phyloP scores from a whole-genome alignment of 2,888 invertebrate species.

The Saturnia pavonia region DNA sequence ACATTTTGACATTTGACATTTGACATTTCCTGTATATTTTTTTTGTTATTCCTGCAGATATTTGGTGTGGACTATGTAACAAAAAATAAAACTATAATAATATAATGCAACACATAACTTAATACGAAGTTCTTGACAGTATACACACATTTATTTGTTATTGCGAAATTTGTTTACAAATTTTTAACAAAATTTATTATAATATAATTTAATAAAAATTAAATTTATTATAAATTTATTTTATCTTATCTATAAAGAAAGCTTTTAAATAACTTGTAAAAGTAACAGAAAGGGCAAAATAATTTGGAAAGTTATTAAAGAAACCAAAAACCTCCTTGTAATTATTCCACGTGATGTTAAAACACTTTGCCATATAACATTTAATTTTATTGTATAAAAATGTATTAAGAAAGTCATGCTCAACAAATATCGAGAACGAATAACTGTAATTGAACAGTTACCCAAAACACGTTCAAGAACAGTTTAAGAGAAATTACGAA shows the following conservation, averaged over 20 bases:
- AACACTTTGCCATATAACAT: not conserved
- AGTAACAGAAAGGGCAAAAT: not conserved
- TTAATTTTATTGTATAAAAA: not conserved
- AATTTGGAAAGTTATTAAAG: not conserved
- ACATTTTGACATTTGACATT: no score
- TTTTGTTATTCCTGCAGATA: no score
- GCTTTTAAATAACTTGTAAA: not conserved
- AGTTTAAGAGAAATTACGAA: not conserved
- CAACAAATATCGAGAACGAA: not conserved
- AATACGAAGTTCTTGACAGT: no score
- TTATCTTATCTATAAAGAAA: not conserved
- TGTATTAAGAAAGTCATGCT: not conserved
- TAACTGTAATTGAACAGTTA: conserved; percentile 5
- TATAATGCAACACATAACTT: no score
- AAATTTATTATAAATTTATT: no score
- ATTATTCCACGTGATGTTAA: not conserved
- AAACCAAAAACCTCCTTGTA: not conserved
- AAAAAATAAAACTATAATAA: no score
- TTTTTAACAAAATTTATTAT: no score
- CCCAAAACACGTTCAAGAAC: not conserved
- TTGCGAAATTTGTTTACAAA: no score
- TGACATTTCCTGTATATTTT: no score
- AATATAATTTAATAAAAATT: no score
- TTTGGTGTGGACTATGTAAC: no score
- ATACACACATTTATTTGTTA: no score